Base-by-base conservation (phyloP, 2,797 vertebrate species). In the Coregonus suidteri region DNA sequence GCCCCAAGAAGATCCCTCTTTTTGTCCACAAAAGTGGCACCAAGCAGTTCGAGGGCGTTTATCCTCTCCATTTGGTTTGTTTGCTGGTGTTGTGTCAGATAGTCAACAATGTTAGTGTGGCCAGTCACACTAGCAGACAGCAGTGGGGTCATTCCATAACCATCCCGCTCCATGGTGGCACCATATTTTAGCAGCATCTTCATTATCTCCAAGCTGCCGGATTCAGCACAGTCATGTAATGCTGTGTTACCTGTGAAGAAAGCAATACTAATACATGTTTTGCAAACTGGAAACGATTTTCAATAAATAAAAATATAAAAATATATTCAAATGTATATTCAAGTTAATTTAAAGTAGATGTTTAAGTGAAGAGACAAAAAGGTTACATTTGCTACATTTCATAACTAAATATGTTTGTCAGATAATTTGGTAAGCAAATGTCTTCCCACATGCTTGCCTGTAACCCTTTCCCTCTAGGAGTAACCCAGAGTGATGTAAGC, bases 141-240 rank as follows among this genome's bases (percentile, higher is more conserved):
- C 83, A 99, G 94, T 0, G 98, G 98, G 0, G 98, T 99, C 98
- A 99, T 99, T 56, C 98, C 95, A 41, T 99, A 99, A 47, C 98
- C 98, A 6, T 99, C 98, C 83, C 96, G 96, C 90, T 99, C 98
- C 98, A 99, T 99, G 81, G 95, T 95, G 37, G 98, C 98, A 47
- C 96, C 96, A n/a, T 95, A 98, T 82, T 97, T 96, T 52, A 99
- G 93, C 81, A 99, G 94, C 97, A 98, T 97, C 88, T 96, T 96
- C 97, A 99, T 99, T 83, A 99, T 99, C 88, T 99, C 98, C 85
- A 99, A 78, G 86, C 98, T 99, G 84, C 98, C 98, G 11, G 98
- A 99, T 90, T 99, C 98, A 0, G 98, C 98, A 77, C 98, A 99
- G 88, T 99, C 98, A 77, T 99, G 98, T 81, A 99, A 93, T 0